phyloP scores from a whole-genome alignment of 2,888 invertebrate species.

The Dorcus hopei region DNA sequence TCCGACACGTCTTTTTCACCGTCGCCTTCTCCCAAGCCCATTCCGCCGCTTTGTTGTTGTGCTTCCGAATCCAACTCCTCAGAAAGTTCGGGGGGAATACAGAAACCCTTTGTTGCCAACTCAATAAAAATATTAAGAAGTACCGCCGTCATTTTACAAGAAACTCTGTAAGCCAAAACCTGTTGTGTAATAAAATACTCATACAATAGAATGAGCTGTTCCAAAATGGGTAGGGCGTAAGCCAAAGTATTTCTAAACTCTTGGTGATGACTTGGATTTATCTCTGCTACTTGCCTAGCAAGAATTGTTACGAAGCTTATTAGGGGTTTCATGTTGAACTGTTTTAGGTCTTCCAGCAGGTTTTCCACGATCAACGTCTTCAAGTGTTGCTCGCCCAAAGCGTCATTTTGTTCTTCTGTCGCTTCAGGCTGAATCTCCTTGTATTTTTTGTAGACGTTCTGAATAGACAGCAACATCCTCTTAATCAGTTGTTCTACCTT shows the following conservation, averaged over 20 bases:
- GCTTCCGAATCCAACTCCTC: constrained; percentile 65
- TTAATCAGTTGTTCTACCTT: constrained; percentile 5
- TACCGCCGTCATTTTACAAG: constrained; percentile 79
- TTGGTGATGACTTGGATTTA: constrained; percentile 37
- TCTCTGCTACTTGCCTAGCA: constrained; percentile 44
- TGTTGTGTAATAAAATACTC: constrained; percentile 79
- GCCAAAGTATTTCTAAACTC: constrained; percentile 29
- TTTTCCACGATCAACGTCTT: constrained; percentile 63
- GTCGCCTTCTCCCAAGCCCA: constrained; percentile 90
- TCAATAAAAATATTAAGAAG: constrained; percentile 83
- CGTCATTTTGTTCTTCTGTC: constrained; percentile 51
- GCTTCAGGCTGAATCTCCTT: constrained; percentile 39
- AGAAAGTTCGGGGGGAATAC: constrained; percentile 81
- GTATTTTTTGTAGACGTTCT: constrained; percentile 58
- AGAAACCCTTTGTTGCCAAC: constrained; percentile 81
- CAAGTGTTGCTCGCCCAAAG: constrained; percentile 62
- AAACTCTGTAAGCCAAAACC: constrained; percentile 72
- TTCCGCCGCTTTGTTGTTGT: constrained; percentile 62
- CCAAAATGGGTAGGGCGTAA: constrained; percentile 63
- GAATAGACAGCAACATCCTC: constrained; percentile 55
- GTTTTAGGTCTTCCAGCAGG: constrained; percentile 58
- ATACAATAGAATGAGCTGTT: constrained; percentile 71
- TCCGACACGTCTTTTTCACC: constrained; percentile 95
- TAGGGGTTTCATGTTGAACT: constrained; percentile 55
- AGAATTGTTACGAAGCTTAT: constrained; percentile 21